Conservation (phyloP, 2,888 invertebrate species). For the Luperina nickerlii region DNA sequence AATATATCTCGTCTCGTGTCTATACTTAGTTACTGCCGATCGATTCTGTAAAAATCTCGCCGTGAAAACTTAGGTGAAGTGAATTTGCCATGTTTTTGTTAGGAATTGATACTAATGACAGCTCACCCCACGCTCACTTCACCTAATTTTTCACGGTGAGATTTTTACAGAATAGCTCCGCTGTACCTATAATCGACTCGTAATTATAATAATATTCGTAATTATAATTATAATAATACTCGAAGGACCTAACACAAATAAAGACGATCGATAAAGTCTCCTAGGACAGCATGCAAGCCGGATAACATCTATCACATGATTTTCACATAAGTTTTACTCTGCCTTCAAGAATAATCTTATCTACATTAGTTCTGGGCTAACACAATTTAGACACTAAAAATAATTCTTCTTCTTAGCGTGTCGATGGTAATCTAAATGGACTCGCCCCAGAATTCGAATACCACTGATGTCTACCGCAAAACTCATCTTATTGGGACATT, state of each 20-base stretch:
- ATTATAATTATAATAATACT: constrained; percentile 19
- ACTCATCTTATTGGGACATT: too few relatives aligned
- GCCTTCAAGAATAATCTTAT: not conserved
- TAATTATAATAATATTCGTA: constrained; percentile 19
- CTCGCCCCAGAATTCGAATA: too few relatives aligned
- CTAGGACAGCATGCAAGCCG: not conserved
- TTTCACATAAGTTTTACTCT: not conserved
- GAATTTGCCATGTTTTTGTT: too few relatives aligned
- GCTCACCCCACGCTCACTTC: too few relatives aligned
- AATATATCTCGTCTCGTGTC: not conserved
- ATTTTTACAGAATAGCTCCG: too few relatives aligned
- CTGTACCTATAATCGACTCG: not conserved
- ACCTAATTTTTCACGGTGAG: too few relatives aligned
- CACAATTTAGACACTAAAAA: not conserved
- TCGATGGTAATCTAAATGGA: too few relatives aligned
- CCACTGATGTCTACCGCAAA: too few relatives aligned
- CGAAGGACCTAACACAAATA: constrained; percentile 21
- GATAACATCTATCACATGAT: not conserved
- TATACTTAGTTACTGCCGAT: constrained; percentile 2
- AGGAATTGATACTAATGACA: too few relatives aligned
- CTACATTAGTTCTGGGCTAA: too few relatives aligned
- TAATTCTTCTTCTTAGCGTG: not conserved
- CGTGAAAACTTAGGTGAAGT: too few relatives aligned
- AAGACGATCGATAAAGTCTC: constrained; percentile 1
- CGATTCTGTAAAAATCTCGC: too few relatives aligned